Conservation (phyloP, 2,888 invertebrate species). For the Conistra vaccinii region DNA sequence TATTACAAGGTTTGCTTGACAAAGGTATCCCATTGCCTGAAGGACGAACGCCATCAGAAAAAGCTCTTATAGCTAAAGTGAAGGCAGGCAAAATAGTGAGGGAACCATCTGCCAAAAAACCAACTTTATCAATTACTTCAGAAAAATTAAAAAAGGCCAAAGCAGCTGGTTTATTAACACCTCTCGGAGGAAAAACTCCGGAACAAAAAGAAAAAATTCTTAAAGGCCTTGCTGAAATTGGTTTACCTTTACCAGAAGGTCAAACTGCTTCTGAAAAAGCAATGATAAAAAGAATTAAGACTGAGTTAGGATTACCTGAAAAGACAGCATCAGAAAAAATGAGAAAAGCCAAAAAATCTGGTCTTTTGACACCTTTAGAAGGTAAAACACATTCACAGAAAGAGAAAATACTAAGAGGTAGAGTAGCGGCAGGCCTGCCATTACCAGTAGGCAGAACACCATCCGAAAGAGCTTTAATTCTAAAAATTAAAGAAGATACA, state of each 20-base stretch:
- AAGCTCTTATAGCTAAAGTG: not conserved
- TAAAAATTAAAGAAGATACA: constrained; percentile 59
- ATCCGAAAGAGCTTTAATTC: constrained; percentile 63
- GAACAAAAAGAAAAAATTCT: constrained; percentile 57
- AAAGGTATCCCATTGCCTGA: no score
- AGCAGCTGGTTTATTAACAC: constrained; percentile 50
- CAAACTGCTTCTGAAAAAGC: constrained; percentile 52
- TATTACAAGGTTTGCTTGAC: no score
- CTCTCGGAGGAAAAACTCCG: constrained; percentile 52
- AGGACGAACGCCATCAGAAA: not conserved
- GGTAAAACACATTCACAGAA: constrained; percentile 71
- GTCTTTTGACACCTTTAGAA: constrained; percentile 67
- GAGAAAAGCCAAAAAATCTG: constrained; percentile 40
- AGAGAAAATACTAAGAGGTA: constrained; percentile 69
- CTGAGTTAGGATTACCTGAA: constrained; percentile 58
- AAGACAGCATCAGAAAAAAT: constrained; percentile 43
- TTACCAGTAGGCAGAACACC: constrained; percentile 66
- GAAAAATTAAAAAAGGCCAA: constrained; percentile 10
- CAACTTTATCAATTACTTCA: not conserved
- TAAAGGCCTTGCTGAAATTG: constrained; percentile 33
- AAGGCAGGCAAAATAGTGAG: not conserved
- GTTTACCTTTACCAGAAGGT: constrained; percentile 57
- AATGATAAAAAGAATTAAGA: constrained; percentile 52
- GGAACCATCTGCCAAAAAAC: not conserved
- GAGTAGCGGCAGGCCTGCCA: constrained; percentile 60